Conservation (phyloP, 2,113 vertebrate species). For the Azemiops feae region DNA sequence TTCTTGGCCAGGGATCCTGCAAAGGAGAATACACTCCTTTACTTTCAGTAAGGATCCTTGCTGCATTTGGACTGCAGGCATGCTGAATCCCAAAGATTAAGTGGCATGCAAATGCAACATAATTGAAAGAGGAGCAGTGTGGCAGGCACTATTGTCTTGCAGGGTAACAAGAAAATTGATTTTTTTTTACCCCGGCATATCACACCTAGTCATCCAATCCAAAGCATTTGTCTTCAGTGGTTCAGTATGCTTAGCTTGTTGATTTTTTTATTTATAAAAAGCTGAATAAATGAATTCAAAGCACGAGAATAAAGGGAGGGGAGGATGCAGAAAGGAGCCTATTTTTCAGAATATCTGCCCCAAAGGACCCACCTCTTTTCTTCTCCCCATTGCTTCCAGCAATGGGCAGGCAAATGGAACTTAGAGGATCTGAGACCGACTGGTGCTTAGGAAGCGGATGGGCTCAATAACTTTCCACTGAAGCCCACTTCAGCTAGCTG, state of each 20-base stretch:
- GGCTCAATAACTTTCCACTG: neutral
- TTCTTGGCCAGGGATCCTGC: neutral
- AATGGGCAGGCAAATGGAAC: neutral
- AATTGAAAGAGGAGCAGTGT: neutral
- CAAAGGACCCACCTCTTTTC: neutral
- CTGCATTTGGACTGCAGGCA: fast-evolving
- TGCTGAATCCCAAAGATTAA: neutral
- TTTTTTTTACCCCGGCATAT: slow-evolving; percentile 52
- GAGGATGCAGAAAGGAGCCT: neutral
- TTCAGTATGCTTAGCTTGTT: slow-evolving; percentile 62
- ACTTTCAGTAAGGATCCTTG: neutral
- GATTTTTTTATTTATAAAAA: slow-evolving; percentile 2
- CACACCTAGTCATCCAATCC: slow-evolving; percentile 56
- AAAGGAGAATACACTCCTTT: neutral
- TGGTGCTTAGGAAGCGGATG: neutral
- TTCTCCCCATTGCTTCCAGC: neutral
- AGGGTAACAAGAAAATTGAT: slow-evolving; percentile 58
- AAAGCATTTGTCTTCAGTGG: slow-evolving; percentile 69
- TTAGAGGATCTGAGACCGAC: neutral
- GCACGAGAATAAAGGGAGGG: neutral
- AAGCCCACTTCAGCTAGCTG: neutral
- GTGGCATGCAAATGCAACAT: neutral
- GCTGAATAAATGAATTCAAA: neutral
- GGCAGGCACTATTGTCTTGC: slow-evolving; percentile 13
- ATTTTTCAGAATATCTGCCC: neutral